phyloP scores from a whole-genome alignment of 1,140 invertebrate species.

The Battus philenor region DNA sequence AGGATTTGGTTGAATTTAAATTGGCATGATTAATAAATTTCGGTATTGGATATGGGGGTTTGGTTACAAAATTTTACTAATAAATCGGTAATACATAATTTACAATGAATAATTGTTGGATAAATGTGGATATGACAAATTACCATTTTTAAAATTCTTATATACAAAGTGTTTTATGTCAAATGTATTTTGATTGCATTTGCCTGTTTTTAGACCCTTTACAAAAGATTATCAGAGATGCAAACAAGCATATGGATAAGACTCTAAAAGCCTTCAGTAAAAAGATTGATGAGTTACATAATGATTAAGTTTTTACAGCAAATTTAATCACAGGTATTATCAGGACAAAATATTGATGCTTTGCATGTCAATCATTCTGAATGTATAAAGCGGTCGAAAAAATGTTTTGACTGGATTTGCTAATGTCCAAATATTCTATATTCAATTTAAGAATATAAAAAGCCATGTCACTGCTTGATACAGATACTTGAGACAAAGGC shows the following conservation, averaged over 20 bases:
- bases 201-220: conserved; percentile 41
- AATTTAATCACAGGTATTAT: conserved; percentile 26
- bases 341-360: conserved; percentile 19
- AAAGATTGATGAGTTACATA: conserved; percentile 37
- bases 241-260: conserved; percentile 50
- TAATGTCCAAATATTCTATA: too few relatives aligned
- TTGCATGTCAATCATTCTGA: conserved; percentile 18
- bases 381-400: conserved; percentile 7
- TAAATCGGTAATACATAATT: background rate
- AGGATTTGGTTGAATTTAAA: background rate
- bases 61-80: background rate
- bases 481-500: background rate
- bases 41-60: too few relatives aligned
- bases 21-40: too few relatives aligned
- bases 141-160: background rate
- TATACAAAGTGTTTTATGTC: conserved; percentile 8
- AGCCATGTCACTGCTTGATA: background rate
- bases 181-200: conserved; percentile 3
- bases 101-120: background rate
- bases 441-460: too few relatives aligned
- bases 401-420: too few relatives aligned
- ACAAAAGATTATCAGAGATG: conserved; percentile 38
- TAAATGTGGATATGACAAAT: too few relatives aligned
- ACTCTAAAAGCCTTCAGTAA: conserved; percentile 42
- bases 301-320: conserved; percentile 29